Base-by-base conservation (phyloP, 2,888 invertebrate genomes). In the Mamestra brassicae region DNA sequence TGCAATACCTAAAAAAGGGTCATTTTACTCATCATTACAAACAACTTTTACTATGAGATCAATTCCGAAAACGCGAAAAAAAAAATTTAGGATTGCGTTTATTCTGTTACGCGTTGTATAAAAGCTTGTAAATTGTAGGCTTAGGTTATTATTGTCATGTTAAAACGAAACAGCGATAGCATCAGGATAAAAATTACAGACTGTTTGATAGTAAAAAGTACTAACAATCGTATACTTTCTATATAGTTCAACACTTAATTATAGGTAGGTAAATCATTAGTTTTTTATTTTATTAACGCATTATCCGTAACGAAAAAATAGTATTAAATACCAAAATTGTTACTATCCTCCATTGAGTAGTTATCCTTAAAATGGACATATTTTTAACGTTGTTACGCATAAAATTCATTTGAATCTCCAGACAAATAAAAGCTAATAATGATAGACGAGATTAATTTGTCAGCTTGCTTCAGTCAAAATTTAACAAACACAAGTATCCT, bases 381-480 rank as follows among this genome's bases (percentile, higher is more conserved):
- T 13, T 57, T 42, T 8, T 54, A 36, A 26, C n/a, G 7, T 47
- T 26, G 38, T 36, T 13, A 54, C 11, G 10, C 5, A 17, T 10
- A 67, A 2, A 10, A n/a, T 13, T n/a, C 34, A 0, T 36, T 17
- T 6, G 3, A n/a, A 13, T 58, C 13, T 42, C n/a, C 11, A 42
- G 54, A 26, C 11, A 61, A 15, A 57, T 52, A 38, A 61, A 64
- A 2, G 5, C 4, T 54, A 70, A 60, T 38, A 34, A 55, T 64
- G n/a, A 52, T 60, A 57, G 38, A 68, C 60, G 42, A 58, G 71
- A 76, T 60, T 68, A 60, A 75, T 71, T 54, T 57, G 45, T 74
- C 67, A 54, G 50, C 52, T 58, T 50, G 13, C 4, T 57, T 26
- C 15, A 58, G 4, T 15, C 69, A n/a, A 15, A 38, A 26, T 15